These are phyloP conservation scores for Athrips mouffetella DNA, from an alignment of 2,888 invertebrate genomes.

Conservation along the genomic window DNA sequence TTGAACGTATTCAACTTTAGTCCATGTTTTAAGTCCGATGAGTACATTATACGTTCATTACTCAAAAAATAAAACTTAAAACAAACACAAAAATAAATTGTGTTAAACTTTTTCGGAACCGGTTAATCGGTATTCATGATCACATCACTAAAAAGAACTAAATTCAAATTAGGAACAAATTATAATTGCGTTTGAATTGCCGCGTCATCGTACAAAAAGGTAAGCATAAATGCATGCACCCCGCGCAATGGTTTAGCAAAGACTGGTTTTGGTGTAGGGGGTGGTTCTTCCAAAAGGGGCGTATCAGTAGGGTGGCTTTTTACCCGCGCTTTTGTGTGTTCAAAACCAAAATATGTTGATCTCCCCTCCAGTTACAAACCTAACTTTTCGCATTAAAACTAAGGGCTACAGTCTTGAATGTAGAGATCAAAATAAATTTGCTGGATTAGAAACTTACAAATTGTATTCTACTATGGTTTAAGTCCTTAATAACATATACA, in stretches of 20 bases:
- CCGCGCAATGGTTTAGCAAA: constrained; percentile 34
- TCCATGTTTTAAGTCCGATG: constrained; percentile 66
- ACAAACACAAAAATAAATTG: constrained; percentile 13
- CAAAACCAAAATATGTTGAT: constrained; percentile 39
- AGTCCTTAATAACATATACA: constrained; percentile 15
- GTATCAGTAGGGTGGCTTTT: constrained; percentile 63
- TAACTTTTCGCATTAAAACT: neutral
- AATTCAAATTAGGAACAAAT: constrained; percentile 24
- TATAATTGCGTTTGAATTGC: constrained; percentile 20
- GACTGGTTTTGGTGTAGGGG: constrained; percentile 56
- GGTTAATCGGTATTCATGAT: constrained; percentile 7
- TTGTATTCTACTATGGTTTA: constrained; percentile 26
- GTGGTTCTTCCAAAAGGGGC: constrained; percentile 64
- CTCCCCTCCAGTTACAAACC: constrained; percentile 32
- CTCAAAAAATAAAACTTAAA: constrained; percentile 20
- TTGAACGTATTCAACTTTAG: constrained; percentile 62
- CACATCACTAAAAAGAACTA: constrained; percentile 26
- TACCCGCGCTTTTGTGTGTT: constrained; percentile 57
- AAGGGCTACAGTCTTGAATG: neutral
- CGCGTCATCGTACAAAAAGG: constrained; percentile 16
- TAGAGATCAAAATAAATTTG: constrained; percentile 38
- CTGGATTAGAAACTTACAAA: constrained; percentile 41
- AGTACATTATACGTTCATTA: constrained; percentile 64
- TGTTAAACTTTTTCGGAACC: constrained; percentile 19
- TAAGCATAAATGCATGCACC: constrained; percentile 33